phyloP scores from a whole-genome alignment of 2,113 vertebrate genomes.

The Melanerpes formicivorus region DNA sequence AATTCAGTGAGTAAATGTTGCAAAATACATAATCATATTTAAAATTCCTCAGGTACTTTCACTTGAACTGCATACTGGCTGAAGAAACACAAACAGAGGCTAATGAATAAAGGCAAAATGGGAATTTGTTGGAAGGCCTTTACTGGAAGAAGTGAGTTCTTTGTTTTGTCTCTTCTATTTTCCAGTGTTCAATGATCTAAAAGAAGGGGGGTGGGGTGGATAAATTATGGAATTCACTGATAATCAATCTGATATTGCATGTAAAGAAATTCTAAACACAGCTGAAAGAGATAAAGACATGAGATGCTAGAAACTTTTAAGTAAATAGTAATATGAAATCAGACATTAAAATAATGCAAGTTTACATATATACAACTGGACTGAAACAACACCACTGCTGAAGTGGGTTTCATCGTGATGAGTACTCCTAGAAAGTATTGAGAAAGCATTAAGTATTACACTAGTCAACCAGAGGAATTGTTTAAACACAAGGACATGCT shows the following conservation, averaged over 20 bases:
- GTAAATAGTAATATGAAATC: background rate
- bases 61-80: background rate
- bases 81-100: background rate
- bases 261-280: background rate
- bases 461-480: background rate
- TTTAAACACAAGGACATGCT: background rate
- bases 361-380: background rate
- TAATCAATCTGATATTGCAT: background rate
- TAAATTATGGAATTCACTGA: background rate
- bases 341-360: background rate
- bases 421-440: background rate
- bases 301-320: background rate
- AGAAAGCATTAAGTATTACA: background rate
- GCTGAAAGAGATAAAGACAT: background rate
- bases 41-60: background rate
- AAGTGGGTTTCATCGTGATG: background rate
- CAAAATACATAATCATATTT: background rate
- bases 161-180: background rate
- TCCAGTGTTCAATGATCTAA: background rate
- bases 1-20: no score
- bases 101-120: constrained; percentile 9
- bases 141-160: background rate
- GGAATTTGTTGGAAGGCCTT: background rate
- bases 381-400: background rate
- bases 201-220: no score